Conservation (phyloP, 2,888 invertebrate species). For the Spicauda simplicius region DNA sequence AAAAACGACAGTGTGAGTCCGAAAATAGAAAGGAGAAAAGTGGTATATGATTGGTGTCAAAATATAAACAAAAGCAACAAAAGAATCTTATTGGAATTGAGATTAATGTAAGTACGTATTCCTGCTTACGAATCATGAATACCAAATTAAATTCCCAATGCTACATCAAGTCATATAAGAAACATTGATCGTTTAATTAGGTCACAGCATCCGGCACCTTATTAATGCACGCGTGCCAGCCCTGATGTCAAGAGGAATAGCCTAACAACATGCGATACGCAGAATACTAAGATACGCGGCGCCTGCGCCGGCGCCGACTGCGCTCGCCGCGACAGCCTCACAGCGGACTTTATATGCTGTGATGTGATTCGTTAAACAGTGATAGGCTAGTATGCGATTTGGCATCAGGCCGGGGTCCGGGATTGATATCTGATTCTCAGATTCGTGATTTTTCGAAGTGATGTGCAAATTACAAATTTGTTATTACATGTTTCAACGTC, state of each 20-base stretch:
- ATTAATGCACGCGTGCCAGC: slow-evolving; percentile 37
- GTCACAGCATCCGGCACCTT: slow-evolving; percentile 33
- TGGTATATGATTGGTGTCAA: too few species aligned
- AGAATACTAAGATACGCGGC: slow-evolving; percentile 63
- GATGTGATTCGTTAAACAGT: slow-evolving; percentile 13
- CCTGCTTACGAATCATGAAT: neutral
- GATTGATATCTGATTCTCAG: too few species aligned
- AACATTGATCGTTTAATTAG: slow-evolving; percentile 7
- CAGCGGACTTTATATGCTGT: slow-evolving; percentile 19
- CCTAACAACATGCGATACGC: slow-evolving; percentile 60
- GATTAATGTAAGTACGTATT: too few species aligned
- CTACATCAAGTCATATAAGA: neutral
- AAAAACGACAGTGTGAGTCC: too few species aligned
- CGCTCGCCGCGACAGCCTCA: slow-evolving; percentile 35
- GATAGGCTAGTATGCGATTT: neutral
- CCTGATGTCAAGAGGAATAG: slow-evolving; percentile 52
- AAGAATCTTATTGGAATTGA: too few species aligned
- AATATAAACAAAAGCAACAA: too few species aligned
- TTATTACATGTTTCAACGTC: too few species aligned
- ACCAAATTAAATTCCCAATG: neutral
- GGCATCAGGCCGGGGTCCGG: neutral
- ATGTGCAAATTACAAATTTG: too few species aligned
- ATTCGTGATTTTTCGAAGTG: too few species aligned
- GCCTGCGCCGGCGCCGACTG: slow-evolving; percentile 58
- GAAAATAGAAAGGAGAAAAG: too few species aligned